Conservation (phyloP, 2,888 invertebrate species). For the Aporophyla lueneburgensis region DNA sequence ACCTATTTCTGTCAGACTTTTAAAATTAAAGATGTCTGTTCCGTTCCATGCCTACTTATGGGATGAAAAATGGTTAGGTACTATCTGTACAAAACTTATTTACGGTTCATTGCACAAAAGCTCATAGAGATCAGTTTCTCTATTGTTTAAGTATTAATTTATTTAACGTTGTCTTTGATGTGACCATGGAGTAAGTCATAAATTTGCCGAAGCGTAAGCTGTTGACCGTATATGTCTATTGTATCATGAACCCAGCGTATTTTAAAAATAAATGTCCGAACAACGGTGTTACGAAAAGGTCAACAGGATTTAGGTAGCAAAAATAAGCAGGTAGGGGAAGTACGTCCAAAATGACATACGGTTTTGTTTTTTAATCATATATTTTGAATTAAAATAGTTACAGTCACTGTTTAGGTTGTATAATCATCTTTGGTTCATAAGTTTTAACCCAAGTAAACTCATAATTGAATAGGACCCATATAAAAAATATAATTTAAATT, state of each 20-base stretch:
- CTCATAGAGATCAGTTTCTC: not conserved
- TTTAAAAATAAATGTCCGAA: slow-evolving; percentile 42
- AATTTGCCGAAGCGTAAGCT: slow-evolving; percentile 49
- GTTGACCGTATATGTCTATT: slow-evolving; percentile 53
- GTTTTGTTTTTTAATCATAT: too few species aligned
- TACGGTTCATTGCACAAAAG: not conserved
- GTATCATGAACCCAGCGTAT: slow-evolving; percentile 18
- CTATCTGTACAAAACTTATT: not conserved
- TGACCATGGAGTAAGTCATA: slow-evolving; percentile 16
- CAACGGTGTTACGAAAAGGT: slow-evolving; percentile 48
- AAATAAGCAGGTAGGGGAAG: not conserved
- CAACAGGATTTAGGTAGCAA: slow-evolving; percentile 39
- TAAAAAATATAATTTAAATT: too few species aligned
- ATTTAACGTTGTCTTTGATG: slow-evolving; percentile 11
- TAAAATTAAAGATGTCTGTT: slow-evolving; percentile 21
- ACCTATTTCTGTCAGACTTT: slow-evolving; percentile 36
- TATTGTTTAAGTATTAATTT: slow-evolving; percentile 9
- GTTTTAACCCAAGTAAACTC: too few species aligned
- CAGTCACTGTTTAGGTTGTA: too few species aligned
- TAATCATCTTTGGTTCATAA: too few species aligned
- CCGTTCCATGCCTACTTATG: not conserved
- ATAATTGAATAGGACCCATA: too few species aligned
- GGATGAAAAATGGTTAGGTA: not conserved
- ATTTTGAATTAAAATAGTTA: too few species aligned
- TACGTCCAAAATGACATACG: too few species aligned